Evolutionary conservation across 2,113 vertebrate genomes (phyloP).

Genomic region (Anhinga anhinga): DNA sequence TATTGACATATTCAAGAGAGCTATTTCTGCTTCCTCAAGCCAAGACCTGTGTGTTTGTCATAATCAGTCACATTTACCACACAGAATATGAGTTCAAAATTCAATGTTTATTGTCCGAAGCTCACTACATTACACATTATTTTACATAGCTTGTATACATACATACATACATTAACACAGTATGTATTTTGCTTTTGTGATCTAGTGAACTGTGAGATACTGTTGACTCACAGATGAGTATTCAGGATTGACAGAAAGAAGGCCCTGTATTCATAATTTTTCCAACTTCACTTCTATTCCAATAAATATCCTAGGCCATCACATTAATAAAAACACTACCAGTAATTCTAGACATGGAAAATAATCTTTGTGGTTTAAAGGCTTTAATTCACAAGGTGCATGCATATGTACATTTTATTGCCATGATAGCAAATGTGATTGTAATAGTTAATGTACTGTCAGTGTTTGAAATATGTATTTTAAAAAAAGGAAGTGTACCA

Average conservation of each 20-base stretch:
- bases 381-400: background rate
- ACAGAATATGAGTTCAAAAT: background rate
- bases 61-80: background rate
- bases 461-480: background rate
- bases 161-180: background rate
- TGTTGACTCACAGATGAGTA: background rate
- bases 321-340: background rate
- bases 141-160: background rate
- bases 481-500: background rate
- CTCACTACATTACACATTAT: background rate
- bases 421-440: background rate
- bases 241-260: background rate
- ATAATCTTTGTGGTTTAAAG: background rate
- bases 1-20: background rate
- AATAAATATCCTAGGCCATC: background rate
- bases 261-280: background rate
- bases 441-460: background rate
- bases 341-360: background rate
- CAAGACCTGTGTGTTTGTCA: background rate
- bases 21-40: background rate
- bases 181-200: background rate
- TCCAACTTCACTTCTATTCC: background rate
- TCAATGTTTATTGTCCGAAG: background rate
- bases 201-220: background rate
- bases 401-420: background rate